Conservation (phyloP, 2,797 vertebrate species). For the Muraenolepis orangiensis region DNA sequence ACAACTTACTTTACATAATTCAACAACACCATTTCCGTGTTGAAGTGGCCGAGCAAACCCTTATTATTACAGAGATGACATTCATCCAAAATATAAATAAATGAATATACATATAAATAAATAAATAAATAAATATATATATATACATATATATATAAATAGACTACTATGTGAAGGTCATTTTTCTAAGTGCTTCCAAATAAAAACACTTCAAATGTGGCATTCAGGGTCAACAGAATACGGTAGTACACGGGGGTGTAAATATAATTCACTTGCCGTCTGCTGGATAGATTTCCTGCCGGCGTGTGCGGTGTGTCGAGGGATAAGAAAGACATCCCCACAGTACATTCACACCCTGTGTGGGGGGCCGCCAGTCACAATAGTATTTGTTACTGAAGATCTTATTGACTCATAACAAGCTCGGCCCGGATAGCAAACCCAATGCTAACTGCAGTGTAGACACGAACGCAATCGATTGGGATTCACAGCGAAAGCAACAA, state of each 20-base stretch:
- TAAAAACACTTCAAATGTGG: neutral
- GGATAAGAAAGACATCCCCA: neutral
- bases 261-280: neutral
- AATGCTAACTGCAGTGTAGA: neutral
- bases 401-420: neutral
- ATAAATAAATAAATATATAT: neutral
- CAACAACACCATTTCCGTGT: neutral
- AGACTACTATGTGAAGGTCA: neutral
- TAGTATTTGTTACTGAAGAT: neutral
- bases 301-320: neutral
- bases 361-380: neutral
- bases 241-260: neutral
- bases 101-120: neutral
- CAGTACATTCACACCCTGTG: neutral
- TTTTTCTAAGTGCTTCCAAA: neutral
- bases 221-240: neutral
- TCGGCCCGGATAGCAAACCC: neutral
- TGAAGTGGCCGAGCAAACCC: neutral
- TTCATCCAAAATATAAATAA: neutral
- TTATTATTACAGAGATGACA: neutral
- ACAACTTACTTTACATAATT: neutral
- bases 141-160: neutral
- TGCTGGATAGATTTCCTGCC: neutral
- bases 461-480: neutral
- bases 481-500: neutral